Evolutionary conservation across 1,140 invertebrate species (phyloP).

Genomic region (Aphidius gifuensis): DNA sequence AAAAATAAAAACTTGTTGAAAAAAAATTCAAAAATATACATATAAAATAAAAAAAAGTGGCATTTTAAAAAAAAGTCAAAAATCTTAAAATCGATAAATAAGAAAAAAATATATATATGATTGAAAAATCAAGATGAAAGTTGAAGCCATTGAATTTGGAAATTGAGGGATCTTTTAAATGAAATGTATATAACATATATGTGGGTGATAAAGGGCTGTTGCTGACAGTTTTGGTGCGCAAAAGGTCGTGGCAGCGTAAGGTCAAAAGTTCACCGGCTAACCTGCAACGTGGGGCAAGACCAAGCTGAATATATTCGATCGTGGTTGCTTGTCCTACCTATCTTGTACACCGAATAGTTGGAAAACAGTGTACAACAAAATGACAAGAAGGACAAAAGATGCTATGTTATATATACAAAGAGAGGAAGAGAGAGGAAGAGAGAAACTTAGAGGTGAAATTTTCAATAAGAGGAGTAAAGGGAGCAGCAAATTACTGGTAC

Average conservation of each 20-base stretch:
- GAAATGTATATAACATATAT: neutral
- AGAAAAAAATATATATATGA: neutral
- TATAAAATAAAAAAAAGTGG: neutral
- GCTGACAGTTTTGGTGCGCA: constrained; percentile 15
- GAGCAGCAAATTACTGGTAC: too few relatives aligned
- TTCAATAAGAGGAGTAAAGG: too few relatives aligned
- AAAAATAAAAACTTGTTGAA: too few relatives aligned
- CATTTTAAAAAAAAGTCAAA: neutral
- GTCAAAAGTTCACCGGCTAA: constrained; percentile 32
- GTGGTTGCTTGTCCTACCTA: neutral
- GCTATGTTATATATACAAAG: neutral
- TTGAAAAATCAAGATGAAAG: neutral
- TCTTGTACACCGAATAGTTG: neutral
- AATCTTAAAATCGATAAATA: neutral
- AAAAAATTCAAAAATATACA: neutral
- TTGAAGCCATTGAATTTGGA: neutral
- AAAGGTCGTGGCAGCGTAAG: constrained; percentile 17
- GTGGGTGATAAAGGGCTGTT: constrained; percentile 13
- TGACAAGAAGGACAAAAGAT: neutral
- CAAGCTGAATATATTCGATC: constrained; percentile 22
- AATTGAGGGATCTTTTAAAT: constrained; percentile 1
- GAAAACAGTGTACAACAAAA: neutral
- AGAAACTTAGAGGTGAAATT: too few relatives aligned
- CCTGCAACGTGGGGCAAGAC: constrained; percentile 12
- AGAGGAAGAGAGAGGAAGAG: neutral